Conservation (phyloP, 1,140 invertebrate species). For the Apis mellifera region DNA sequence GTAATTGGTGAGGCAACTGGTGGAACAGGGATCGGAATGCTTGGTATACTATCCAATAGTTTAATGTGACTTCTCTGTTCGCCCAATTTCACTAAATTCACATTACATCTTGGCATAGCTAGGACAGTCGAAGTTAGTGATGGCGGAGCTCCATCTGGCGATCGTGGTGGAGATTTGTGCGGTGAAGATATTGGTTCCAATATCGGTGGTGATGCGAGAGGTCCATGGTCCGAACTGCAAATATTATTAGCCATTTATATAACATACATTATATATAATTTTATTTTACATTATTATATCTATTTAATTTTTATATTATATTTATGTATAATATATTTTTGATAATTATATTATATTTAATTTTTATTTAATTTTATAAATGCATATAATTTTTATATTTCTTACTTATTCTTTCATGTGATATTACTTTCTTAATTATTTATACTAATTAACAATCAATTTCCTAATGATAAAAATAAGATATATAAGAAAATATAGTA, state of each 20-base stretch:
- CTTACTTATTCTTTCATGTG: no score
- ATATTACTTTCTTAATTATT: no score
- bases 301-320: no score
- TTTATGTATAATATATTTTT: no score
- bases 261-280: no score
- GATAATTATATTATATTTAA: no score
- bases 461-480: no score
- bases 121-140: conserved; percentile 65
- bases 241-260: not conserved
- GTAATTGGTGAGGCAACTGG: conserved; percentile 67
- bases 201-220: conserved; percentile 36
- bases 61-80: conserved; percentile 77
- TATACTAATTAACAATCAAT: no score
- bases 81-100: conserved; percentile 75
- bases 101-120: conserved; percentile 73
- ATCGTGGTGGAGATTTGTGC: conserved; percentile 50
- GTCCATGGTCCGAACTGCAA: conserved; percentile 64
- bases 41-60: conserved; percentile 77
- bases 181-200: conserved; percentile 43
- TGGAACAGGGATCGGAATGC: conserved; percentile 71
- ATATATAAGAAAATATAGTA: no score
- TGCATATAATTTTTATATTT: no score
- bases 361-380: no score
- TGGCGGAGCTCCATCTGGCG: conserved; percentile 37
- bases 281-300: no score